These are phyloP conservation scores for Euclidia mi DNA, from an alignment of 2,888 invertebrate species.

Conservation along the genomic window DNA sequence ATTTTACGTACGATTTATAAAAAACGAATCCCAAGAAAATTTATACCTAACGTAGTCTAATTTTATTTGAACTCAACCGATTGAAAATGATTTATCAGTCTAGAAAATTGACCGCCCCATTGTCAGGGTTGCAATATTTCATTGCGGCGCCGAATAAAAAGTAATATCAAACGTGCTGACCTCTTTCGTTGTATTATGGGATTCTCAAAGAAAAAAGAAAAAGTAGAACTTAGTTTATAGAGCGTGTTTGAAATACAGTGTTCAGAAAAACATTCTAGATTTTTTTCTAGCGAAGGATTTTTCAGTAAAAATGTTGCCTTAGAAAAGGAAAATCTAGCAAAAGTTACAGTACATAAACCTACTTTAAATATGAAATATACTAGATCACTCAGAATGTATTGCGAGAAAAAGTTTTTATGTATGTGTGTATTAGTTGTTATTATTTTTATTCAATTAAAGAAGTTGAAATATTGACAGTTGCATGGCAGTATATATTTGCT, in stretches of 20 bases:
- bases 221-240: not conserved
- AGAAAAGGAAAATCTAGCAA: too few relatives aligned
- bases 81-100: slow-evolving; percentile 54
- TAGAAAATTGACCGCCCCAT: slow-evolving; percentile 42
- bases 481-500: too few relatives aligned
- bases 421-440: too few relatives aligned
- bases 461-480: too few relatives aligned
- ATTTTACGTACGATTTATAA: slow-evolving; percentile 11
- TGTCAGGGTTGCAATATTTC: slow-evolving; percentile 41
- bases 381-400: too few relatives aligned
- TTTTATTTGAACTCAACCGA: slow-evolving; percentile 46
- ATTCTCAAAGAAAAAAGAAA: not conserved
- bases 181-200: not conserved
- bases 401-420: too few relatives aligned
- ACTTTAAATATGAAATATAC: too few relatives aligned
- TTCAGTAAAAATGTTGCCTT: too few relatives aligned
- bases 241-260: not conserved
- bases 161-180: slow-evolving; percentile 17
- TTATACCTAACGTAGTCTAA: slow-evolving; percentile 41
- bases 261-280: too few relatives aligned
- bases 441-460: too few relatives aligned
- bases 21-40: slow-evolving; percentile 24
- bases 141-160: slow-evolving; percentile 36
- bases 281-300: too few relatives aligned
- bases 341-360: too few relatives aligned